These are phyloP conservation scores for Ceratosolen fusciceps DNA, from an alignment of 1,140 invertebrate genomes.

Conservation along the genomic window DNA sequence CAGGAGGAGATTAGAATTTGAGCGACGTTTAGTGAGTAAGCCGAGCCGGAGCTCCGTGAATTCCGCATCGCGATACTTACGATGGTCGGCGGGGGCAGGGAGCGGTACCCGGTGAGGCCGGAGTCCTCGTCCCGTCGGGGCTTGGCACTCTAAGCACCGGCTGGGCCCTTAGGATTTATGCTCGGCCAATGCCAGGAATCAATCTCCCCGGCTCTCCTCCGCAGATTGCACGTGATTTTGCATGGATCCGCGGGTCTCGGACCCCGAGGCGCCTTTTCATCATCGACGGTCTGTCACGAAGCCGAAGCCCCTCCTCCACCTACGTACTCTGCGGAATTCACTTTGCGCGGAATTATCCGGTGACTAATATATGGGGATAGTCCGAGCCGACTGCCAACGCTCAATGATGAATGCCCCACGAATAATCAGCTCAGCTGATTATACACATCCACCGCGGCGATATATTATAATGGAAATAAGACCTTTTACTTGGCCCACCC, in stretches of 20 bases:
- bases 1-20: slow-evolving; percentile 38
- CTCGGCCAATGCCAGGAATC: slow-evolving; percentile 61
- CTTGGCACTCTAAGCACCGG: slow-evolving; percentile 58
- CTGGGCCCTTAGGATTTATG: slow-evolving; percentile 57
- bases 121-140: neutral
- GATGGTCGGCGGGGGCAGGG: too few relatives aligned
- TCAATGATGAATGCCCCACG: slow-evolving; percentile 18
- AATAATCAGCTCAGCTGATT: slow-evolving; percentile 11
- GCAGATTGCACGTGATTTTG: slow-evolving; percentile 63
- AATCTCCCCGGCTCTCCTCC: slow-evolving; percentile 55
- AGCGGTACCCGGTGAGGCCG: neutral
- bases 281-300: slow-evolving; percentile 51
- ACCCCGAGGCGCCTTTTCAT: slow-evolving; percentile 55
- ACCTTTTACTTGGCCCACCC: slow-evolving; percentile 5
- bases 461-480: slow-evolving; percentile 42
- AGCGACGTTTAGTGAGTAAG: slow-evolving; percentile 39
- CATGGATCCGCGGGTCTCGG: slow-evolving; percentile 48
- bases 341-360: slow-evolving; percentile 36
- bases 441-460: slow-evolving; percentile 22
- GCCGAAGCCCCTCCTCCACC: slow-evolving; percentile 26
- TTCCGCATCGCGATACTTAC: too few relatives aligned
- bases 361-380: slow-evolving; percentile 43
- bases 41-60: neutral
- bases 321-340: slow-evolving; percentile 23
- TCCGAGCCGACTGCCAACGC: neutral